These are phyloP conservation scores for Harpegnathos saltator DNA, from an alignment of 1,140 invertebrate species.

Conservation along the genomic window DNA sequence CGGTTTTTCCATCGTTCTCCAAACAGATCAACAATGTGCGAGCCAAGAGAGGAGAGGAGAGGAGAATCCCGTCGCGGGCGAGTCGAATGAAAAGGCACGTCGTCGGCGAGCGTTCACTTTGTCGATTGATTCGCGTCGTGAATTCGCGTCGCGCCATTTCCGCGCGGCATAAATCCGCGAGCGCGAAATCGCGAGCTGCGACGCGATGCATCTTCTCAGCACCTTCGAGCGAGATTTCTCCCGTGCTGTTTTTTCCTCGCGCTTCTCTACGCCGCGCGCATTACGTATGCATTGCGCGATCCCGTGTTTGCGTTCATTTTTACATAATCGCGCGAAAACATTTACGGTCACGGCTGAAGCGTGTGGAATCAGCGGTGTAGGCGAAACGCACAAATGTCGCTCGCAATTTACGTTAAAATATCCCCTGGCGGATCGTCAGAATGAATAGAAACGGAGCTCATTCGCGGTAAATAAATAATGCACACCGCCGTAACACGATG, in stretches of 20 bases:
- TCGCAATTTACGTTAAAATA: conserved; percentile 44
- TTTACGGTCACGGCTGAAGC: conserved; percentile 6
- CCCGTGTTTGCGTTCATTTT: neutral
- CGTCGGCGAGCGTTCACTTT: no score
- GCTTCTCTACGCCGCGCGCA: no score
- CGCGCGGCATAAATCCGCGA: no score
- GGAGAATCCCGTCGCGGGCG: no score
- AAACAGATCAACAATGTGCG: conserved; percentile 22
- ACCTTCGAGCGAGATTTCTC: no score
- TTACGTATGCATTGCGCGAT: no score
- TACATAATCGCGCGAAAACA: conserved; percentile 9
- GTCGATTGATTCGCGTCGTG: no score
- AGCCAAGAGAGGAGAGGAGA: neutral
- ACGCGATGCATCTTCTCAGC: no score
- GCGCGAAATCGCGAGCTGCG: no score
- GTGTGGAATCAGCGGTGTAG: conserved; percentile 6
- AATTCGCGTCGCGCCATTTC: no score
- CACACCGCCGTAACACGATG: conserved; percentile 17
- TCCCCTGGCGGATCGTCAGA: conserved; percentile 49
- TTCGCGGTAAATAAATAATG: conserved; percentile 36
- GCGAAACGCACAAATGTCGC: conserved; percentile 17
- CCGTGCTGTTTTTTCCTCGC: no score
- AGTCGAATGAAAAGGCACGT: neutral
- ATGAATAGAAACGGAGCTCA: conserved; percentile 46
- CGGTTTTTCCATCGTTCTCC: conserved; percentile 34